Percentiles rank a stretch among this genome's conserved stretches.
phyloP scores from a whole-genome alignment of 2,888 invertebrate genomes.

The Arctia plantaginis region DNA sequence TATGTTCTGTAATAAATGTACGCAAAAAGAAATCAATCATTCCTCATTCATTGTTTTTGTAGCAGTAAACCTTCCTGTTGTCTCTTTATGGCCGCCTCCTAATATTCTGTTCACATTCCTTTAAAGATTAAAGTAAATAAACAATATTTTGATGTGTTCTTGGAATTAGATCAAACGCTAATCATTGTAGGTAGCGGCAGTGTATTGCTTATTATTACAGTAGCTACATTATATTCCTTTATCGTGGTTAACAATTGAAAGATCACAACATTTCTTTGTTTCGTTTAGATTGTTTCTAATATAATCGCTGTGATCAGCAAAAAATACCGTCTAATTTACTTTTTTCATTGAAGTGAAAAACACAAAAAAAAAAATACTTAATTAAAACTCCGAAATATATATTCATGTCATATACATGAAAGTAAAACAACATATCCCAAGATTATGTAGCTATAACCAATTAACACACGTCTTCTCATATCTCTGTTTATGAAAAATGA shows the following conservation, averaged over 20 bases:
- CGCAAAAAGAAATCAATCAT: conserved; percentile 19
- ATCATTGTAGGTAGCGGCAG: not conserved
- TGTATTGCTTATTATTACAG: not conserved
- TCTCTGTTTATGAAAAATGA: not conserved
- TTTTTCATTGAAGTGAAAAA: too few relatives aligned
- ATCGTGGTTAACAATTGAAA: not conserved
- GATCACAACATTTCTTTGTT: not conserved
- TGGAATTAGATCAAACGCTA: not conserved
- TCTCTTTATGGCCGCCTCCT: conserved; percentile 5
- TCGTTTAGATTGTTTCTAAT: not conserved
- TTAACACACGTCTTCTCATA: not conserved
- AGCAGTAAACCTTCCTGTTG: conserved; percentile 13
- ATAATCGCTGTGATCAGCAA: too few relatives aligned
- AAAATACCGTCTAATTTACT: too few relatives aligned
- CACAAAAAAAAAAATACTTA: not conserved
- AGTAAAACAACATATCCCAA: not conserved
- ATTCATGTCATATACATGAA: too few relatives aligned
- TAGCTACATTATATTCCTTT: not conserved
- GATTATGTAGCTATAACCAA: not conserved
- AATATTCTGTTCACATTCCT: conserved; percentile 11
- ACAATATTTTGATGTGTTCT: not conserved
- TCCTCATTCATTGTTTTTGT: conserved; percentile 18
- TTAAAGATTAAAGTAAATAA: conserved; percentile 10
- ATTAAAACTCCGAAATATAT: not conserved
- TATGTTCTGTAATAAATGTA: conserved; percentile 19